A percentile compares a stretch with the other conserved stretches of the same genome.
Conservation (phyloP, 2,888 invertebrate species). For the Neoascia interrupta region DNA sequence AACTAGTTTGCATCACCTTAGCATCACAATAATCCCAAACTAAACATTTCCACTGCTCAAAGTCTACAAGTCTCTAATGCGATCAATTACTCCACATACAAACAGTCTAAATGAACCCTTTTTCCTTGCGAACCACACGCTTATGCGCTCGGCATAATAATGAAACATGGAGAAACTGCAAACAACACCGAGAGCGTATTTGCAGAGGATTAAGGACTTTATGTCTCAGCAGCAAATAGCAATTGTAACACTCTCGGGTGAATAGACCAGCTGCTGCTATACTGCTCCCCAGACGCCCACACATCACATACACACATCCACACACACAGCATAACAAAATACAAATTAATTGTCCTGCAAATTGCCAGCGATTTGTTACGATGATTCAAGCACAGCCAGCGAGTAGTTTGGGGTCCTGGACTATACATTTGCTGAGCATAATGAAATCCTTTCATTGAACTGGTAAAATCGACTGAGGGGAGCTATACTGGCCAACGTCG, state of each 20-base stretch:
- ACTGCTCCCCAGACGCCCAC: slow-evolving; percentile 44
- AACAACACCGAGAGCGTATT: slow-evolving; percentile 56
- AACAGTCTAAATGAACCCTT: slow-evolving; percentile 28
- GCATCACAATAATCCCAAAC: too few species aligned
- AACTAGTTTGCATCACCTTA: too few species aligned
- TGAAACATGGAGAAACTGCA: slow-evolving; percentile 57
- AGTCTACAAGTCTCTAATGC: too few species aligned
- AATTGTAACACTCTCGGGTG: slow-evolving; percentile 65
- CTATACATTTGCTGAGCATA: slow-evolving; percentile 29
- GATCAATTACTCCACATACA: slow-evolving; percentile 45
- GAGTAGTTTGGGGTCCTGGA: not conserved
- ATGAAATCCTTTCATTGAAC: slow-evolving; percentile 48
- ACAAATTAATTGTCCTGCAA: slow-evolving; percentile 65
- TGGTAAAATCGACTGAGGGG: slow-evolving; percentile 6
- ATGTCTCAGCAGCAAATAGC: slow-evolving; percentile 61
- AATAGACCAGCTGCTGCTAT: slow-evolving; percentile 43
- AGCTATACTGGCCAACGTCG: not conserved
- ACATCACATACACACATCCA: slow-evolving; percentile 44
- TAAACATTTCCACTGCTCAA: too few species aligned
- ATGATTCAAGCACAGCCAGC: slow-evolving; percentile 26
- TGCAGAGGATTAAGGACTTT: slow-evolving; percentile 60
- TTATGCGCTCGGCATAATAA: slow-evolving; percentile 35
- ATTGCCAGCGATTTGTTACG: slow-evolving; percentile 65
- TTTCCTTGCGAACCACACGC: not conserved
- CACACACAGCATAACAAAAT: slow-evolving; percentile 41